These are phyloP conservation scores for Yasuhikotakia modesta DNA, from an alignment of 2,797 vertebrate genomes.

Conservation along the genomic window DNA sequence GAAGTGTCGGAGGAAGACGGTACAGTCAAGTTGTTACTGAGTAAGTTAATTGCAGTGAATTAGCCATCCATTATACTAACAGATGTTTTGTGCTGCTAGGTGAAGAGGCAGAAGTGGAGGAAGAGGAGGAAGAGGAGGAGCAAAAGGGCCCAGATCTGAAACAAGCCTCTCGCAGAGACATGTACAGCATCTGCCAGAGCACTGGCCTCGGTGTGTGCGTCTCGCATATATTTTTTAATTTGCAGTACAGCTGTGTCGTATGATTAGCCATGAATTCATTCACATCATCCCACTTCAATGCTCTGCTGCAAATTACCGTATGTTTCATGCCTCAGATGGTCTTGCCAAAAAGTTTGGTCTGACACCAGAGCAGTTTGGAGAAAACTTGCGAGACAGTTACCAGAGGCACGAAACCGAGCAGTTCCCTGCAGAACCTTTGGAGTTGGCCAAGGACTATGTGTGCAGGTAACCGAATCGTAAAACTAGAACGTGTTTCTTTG, in stretches of 20 bases:
- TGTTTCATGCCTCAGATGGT: slow-evolving; percentile 77
- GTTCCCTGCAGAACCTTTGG: slow-evolving; percentile 95
- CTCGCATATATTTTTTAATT: neutral
- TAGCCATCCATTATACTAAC: neutral
- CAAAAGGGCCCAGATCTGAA: slow-evolving; percentile 96
- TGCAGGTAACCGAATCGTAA: slow-evolving; percentile 79
- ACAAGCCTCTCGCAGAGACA: slow-evolving; percentile 94
- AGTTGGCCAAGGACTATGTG: slow-evolving; percentile 96
- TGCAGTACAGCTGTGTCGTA: no score
- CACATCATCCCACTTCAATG: no score
- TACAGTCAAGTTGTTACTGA: slow-evolving; percentile 41
- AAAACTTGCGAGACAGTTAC: slow-evolving; percentile 98
- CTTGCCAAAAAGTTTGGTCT: slow-evolving; percentile 97
- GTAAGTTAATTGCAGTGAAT: neutral
- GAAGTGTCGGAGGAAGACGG: slow-evolving; percentile 90
- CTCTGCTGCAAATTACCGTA: neutral
- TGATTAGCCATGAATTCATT: no score
- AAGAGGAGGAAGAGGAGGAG: slow-evolving; percentile 86
- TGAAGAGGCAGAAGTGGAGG: slow-evolving; percentile 76
- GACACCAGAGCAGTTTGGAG: slow-evolving; percentile 97
- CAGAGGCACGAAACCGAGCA: slow-evolving; percentile 98
- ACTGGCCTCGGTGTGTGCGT: slow-evolving; percentile 88
- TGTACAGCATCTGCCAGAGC: slow-evolving; percentile 98
- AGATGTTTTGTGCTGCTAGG: slow-evolving; percentile 69
- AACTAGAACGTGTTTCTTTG: neutral